Conservation (phyloP, 1,140 invertebrate genomes). For the Saccostrea glomerata region DNA sequence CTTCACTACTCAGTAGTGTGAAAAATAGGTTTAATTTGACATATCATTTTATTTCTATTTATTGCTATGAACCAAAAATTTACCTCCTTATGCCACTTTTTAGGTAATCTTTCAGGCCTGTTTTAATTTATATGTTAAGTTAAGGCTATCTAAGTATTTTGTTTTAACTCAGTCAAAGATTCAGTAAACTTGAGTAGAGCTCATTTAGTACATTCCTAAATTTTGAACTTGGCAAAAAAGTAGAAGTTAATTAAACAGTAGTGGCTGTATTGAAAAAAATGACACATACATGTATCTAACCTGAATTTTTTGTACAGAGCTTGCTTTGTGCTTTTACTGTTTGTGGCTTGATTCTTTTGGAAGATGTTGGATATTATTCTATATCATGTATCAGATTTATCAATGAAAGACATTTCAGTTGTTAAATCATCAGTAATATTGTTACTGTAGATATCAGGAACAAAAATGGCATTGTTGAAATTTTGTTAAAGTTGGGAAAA, state of each 20-base stretch:
- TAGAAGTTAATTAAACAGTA: not conserved
- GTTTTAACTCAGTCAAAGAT: not conserved
- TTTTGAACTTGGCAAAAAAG: not conserved
- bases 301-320: not conserved
- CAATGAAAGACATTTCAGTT: not conserved
- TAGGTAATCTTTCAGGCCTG: not conserved
- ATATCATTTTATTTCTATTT: constrained; percentile 2
- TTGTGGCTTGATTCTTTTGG: not conserved
- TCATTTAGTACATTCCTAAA: constrained; percentile 19
- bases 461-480: constrained; percentile 5
- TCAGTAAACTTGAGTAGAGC: not conserved
- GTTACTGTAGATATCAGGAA: not conserved
- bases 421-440: not conserved
- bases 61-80: not conserved
- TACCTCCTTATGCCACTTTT: not conserved
- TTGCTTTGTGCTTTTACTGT: constrained; percentile 20
- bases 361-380: not conserved
- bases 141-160: not conserved
- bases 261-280: not conserved
- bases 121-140: not conserved
- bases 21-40: not conserved
- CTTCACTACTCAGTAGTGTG: not conserved
- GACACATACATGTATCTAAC: not conserved
- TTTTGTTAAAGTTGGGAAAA: not conserved
- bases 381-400: not conserved